Base-by-base conservation (phyloP, 1,140 invertebrate species). In the Meloidogyne hapla region DNA sequence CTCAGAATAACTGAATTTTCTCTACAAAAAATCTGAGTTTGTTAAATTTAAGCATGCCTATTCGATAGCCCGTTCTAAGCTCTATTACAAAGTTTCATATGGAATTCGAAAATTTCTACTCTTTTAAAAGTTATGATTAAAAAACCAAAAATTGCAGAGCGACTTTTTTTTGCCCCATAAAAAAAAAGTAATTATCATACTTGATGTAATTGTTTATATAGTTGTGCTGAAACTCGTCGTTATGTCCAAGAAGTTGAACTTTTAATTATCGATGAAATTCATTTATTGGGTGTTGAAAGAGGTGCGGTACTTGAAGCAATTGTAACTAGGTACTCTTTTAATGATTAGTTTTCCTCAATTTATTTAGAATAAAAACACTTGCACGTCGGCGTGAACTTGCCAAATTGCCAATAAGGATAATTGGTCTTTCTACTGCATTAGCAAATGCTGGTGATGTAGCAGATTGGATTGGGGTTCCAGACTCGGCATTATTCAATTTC, bases 261-360 rank as follows among this genome's bases (percentile, higher is more conserved):
- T 0, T 94, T 99, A 75, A 92, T 99, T 26, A 98, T 99, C 82
- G 96, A 99, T 88, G 96, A 99, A 89, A 99, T 99, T 81, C 96
- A 99, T 90, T 88, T 99, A 38, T 89, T 99, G 62, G 96, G 91
- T 42, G 91, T 91, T 83, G 91, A 91, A 76, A 81, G 91, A 80
- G 91, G 91, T 21, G 91, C 91, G n/a, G 91, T 91, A 23, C 83
- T 91, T 26, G 91, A 91, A 84, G 91, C 92, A 13, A 91, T 92
- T 76, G 91, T 92, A 2, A 91, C 91, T 45, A 88, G 90, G 82
- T 94, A 80, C 3, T 76, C 70, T 10, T 40, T 23, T 18, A 13
- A 25, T 45, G 9, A 33, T 26, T 77, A 18, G 2, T 62, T n/a
- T 13, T n/a, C 61, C 68, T 1, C 21, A 26, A 28, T 21, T 26